Evolutionary conservation across 2,888 invertebrate species (phyloP).

Genomic region (Cephus nigrinus): DNA sequence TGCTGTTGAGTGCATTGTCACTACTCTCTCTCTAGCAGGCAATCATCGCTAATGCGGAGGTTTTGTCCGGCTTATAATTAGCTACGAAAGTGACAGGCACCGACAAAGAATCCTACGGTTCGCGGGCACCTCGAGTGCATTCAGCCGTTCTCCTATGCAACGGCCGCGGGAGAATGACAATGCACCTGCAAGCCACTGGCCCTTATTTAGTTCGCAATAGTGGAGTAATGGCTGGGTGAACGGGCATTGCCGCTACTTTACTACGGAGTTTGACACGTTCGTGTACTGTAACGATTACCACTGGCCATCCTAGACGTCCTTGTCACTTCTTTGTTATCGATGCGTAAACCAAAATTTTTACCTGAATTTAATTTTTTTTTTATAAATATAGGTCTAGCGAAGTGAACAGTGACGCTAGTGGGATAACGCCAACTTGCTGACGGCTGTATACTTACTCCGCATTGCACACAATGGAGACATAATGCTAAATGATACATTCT

Average conservation of each 20-base stretch:
- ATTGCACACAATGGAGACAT: not conserved
- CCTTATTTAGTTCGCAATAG: slow-evolving; percentile 29
- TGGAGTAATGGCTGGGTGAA: not conserved
- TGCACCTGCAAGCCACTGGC: slow-evolving; percentile 36
- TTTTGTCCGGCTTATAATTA: slow-evolving; percentile 55
- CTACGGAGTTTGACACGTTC: not conserved
- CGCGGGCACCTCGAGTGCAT: slow-evolving; percentile 26
- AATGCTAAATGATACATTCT: slow-evolving; percentile 5
- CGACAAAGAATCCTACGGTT: slow-evolving; percentile 44
- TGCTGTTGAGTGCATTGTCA: slow-evolving; percentile 32
- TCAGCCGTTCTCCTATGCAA: slow-evolving; percentile 20
- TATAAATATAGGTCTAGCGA: not conserved
- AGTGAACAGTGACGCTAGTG: not conserved
- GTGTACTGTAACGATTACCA: not conserved
- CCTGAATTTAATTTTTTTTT: not conserved
- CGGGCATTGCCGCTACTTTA: not conserved
- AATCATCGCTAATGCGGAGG: slow-evolving; percentile 51
- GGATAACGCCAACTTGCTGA: slow-evolving; percentile 4
- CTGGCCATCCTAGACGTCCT: not conserved
- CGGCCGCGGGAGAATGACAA: slow-evolving; percentile 31
- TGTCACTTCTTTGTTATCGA: no score
- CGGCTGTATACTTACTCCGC: not conserved
- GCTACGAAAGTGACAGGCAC: slow-evolving; percentile 48
- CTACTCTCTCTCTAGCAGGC: slow-evolving; percentile 26
- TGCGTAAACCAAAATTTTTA: not conserved